phyloP scores from a whole-genome alignment of 2,113 vertebrate genomes.

The Morone chrysops region DNA sequence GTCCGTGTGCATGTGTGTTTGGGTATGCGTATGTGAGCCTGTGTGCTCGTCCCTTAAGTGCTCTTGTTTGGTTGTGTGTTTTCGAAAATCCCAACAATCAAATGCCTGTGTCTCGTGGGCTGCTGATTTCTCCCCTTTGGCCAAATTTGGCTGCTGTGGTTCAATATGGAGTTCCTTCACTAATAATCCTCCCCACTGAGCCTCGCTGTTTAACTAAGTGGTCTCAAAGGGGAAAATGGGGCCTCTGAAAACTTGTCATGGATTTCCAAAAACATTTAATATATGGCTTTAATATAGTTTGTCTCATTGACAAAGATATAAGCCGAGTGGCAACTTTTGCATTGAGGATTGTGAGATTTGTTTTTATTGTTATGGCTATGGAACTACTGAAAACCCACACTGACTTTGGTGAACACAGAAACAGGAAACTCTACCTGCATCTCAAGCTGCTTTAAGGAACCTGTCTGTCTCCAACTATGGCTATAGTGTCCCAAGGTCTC shows the following conservation, averaged over 20 bases:
- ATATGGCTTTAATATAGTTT: background rate
- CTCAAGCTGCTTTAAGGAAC: background rate
- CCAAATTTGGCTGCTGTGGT: conserved; percentile 58
- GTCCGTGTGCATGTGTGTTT: conserved; percentile 33
- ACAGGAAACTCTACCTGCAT: background rate
- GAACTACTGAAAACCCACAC: background rate
- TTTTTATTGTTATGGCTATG: background rate
- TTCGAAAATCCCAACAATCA: conserved; percentile 44
- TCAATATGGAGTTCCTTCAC: conserved; percentile 63
- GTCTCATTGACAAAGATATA: background rate
- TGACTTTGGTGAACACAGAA: background rate
- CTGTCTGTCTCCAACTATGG: background rate
- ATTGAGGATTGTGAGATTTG: background rate
- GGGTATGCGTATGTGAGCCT: conserved; percentile 1
- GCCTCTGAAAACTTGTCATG: conserved; percentile 28
- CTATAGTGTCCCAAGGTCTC: background rate
- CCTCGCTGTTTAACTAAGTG: conserved; percentile 49
- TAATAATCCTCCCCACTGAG: conserved; percentile 47
- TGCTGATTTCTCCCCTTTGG: conserved; percentile 58
- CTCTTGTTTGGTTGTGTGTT: conserved; percentile 57
- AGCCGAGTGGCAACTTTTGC: background rate
- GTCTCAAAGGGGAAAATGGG: conserved; percentile 36
- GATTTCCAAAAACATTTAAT: conserved; percentile 4
- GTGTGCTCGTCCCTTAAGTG: conserved; percentile 38
- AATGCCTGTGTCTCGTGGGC: conserved; percentile 41